These are phyloP conservation scores for Falco punctatus DNA, from an alignment of 2,113 vertebrate species.

Conservation along the genomic window DNA sequence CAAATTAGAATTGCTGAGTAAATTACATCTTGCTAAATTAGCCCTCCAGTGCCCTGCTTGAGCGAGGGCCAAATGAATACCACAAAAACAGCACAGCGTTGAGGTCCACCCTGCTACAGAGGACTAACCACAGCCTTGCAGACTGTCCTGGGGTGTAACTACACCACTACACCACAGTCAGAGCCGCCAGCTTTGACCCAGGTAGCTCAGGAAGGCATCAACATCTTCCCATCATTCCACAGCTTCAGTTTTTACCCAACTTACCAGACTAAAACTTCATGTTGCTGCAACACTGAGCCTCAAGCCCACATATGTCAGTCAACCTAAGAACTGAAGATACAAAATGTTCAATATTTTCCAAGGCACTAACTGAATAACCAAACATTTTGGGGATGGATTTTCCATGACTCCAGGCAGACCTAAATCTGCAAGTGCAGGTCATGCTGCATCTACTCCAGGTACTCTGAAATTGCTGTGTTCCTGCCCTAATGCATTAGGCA, in stretches of 20 bases:
- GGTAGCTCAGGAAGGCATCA: not conserved
- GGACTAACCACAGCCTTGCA: not conserved
- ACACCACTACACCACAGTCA: not conserved
- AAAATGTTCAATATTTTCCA: not conserved
- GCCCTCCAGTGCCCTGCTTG: not conserved
- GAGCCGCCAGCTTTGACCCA: not conserved
- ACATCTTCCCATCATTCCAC: not conserved
- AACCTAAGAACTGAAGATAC: not conserved
- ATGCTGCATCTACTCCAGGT: not conserved
- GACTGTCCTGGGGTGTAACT: not conserved
- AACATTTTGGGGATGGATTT: not conserved
- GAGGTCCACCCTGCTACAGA: not conserved
- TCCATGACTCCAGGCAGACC: not conserved
- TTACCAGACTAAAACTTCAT: not conserved
- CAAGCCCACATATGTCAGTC: not conserved
- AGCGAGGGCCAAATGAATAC: not conserved
- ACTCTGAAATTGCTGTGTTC: not conserved
- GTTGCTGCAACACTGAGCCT: not conserved
- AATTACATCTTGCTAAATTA: not conserved
- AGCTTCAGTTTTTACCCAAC: not conserved
- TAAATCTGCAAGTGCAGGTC: not conserved
- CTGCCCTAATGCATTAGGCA: not conserved
- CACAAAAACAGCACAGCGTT: not conserved
- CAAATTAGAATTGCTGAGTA: not conserved
- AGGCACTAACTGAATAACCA: not conserved